Evolutionary conservation across 1,140 invertebrate genomes (phyloP), one percentile per base, ranked within the genome.

Genomic region (Acromyrmex heyeri): DNA sequence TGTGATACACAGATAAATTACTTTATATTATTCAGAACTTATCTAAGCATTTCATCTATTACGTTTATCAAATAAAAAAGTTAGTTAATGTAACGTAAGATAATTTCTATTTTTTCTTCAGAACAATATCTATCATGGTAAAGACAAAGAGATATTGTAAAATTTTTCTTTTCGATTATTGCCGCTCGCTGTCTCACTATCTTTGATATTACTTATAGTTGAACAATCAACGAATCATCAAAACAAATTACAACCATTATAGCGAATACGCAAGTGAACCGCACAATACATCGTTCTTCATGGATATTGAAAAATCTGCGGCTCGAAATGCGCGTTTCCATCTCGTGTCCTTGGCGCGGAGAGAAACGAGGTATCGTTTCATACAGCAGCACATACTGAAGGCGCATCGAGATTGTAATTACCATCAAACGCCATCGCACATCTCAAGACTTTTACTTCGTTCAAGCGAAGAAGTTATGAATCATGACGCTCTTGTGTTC

Each of bases 361-460:
- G 55, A 79, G 44, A 79, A 77, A 21, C 27, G 38, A 24, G n/a
- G 48, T 30, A 50, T 44, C 75, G 62, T 70, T 73, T 44, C 57
- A 50, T 69, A 77, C 48, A 72, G 73, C 72, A 57, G 53, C 73
- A 10, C 30, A 70, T 76, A 55, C 34, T 70, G 61, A 57, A 59
- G 48, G 38, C 57, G 69, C 55, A 61, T 61, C 55, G 24, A 48
- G 69, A 83, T 75, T 75, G 38, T 61, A 83, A 83, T 83, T 83
- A 83, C 44, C 69, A 62, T 83, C 79, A 48, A 83, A 81, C 50
- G 79, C 34, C 79, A 73, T 73, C 67, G 18, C 65, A 44, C 38
- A 18, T 59, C 61, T 48, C 67, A 18, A n/a, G 7, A 83, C 4
- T 73, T 83, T 83, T 83, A 57, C 21, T 24, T 24, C 62, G 62